Conservation (phyloP, 2,113 vertebrate species). For the Dromas ardeola region DNA sequence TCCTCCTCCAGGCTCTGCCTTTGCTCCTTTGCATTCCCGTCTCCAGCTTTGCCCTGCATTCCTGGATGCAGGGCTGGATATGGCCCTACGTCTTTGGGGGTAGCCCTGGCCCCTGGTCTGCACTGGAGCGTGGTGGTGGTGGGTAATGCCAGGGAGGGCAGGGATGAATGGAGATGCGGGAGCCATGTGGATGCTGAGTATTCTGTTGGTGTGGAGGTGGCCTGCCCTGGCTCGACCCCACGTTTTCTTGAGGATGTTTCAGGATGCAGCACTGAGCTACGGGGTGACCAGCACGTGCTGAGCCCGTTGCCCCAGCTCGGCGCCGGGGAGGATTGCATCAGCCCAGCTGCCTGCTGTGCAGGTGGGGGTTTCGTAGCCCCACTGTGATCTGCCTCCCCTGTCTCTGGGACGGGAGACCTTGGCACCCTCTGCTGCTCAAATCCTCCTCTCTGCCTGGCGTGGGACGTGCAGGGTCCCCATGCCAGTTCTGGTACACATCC, state of each 20-base stretch:
- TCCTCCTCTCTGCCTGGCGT: neutral
- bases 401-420: neutral
- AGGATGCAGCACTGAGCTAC: neutral
- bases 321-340: fast-evolving
- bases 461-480: fast-evolving
- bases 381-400: neutral
- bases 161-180: neutral
- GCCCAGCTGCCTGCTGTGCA: neutral
- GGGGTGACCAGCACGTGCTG: neutral
- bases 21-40: neutral
- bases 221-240: neutral
- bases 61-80: neutral
- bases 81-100: neutral
- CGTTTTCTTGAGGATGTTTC: neutral
- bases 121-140: fast-evolving
- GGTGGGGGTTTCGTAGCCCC: neutral
- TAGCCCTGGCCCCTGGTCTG: neutral
- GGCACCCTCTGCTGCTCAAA: neutral
- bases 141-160: neutral
- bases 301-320: neutral
- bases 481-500: neutral
- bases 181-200: neutral
- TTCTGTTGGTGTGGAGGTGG: neutral
- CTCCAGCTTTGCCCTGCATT: fast-evolving
- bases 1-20: neutral